phyloP scores from a whole-genome alignment of 2,888 invertebrate species.

The Pachliopta kotzebuea region DNA sequence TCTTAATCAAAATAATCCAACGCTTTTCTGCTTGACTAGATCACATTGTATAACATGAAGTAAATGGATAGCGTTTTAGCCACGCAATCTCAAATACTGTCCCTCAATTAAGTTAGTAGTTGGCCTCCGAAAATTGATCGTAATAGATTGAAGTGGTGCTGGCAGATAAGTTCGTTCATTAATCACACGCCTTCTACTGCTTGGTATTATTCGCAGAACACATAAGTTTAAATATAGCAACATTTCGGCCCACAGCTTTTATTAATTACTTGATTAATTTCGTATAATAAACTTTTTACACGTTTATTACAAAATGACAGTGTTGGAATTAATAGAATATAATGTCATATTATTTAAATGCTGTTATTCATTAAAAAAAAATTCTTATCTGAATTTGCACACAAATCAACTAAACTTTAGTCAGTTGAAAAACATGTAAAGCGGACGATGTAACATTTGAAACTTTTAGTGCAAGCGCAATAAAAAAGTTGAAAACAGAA shows the following conservation, averaged over 20 bases:
- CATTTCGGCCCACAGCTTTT: conserved; percentile 1
- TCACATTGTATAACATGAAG: conserved; percentile 11
- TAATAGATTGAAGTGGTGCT: conserved; percentile 33
- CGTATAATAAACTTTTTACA: background rate
- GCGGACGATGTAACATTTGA: conserved; percentile 11
- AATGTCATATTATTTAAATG: background rate
- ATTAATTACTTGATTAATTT: conserved; percentile 9
- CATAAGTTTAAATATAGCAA: conserved; percentile 22
- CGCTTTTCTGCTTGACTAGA: background rate
- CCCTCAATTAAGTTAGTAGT: conserved; percentile 29
- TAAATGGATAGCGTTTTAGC: conserved; percentile 22
- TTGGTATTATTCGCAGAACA: conserved; percentile 12
- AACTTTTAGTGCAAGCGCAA: conserved; percentile 13
- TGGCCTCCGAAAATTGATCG: conserved; percentile 32
- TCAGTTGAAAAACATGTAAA: conserved; percentile 7
- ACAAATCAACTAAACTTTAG: background rate
- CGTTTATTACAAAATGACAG: background rate
- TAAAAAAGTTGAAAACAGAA: conserved; percentile 19
- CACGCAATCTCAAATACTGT: conserved; percentile 24
- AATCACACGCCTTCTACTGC: conserved; percentile 31
- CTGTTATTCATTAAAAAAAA: too few relatives aligned
- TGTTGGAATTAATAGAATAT: background rate
- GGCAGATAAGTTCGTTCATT: conserved; percentile 35
- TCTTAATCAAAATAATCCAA: conserved; percentile 4
- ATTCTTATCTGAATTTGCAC: background rate